These are phyloP conservation scores for Mycteria americana DNA, from an alignment of 2,797 vertebrate genomes.

Conservation along the genomic window DNA sequence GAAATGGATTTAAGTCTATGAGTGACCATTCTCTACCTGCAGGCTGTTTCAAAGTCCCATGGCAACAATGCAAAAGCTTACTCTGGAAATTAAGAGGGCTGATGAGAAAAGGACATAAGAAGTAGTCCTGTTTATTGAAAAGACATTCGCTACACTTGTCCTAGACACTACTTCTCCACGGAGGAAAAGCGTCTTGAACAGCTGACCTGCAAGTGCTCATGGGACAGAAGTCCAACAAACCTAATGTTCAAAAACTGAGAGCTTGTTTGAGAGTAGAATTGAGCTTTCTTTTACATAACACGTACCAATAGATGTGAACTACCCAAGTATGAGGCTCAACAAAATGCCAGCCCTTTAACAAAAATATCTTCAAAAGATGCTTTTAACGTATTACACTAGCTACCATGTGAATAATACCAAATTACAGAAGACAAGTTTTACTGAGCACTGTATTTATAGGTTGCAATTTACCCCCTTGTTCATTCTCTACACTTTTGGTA, in stretches of 20 bases:
- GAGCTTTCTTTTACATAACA: not conserved
- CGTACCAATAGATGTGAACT: not conserved
- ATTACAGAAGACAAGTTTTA: not conserved
- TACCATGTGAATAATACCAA: not conserved
- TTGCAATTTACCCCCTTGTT: not conserved
- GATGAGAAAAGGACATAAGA: not conserved
- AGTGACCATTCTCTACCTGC: not conserved
- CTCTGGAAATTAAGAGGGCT: not conserved
- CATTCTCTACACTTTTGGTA: not conserved
- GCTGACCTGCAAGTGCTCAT: not conserved
- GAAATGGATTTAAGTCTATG: conserved; percentile 1
- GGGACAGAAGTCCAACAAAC: not conserved
- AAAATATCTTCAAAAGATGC: not conserved
- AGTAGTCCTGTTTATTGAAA: not conserved
- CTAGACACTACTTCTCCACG: not conserved
- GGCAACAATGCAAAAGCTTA: not conserved
- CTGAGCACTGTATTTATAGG: not conserved
- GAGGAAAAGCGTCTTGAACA: not conserved
- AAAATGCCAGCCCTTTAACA: not conserved
- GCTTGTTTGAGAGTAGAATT: not conserved
- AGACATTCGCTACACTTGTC: not conserved
- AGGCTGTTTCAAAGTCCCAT: not conserved
- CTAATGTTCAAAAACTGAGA: not conserved
- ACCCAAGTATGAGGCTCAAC: not conserved
- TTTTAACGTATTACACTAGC: not conserved